Evolutionary conservation across 2,888 invertebrate genomes (phyloP), one percentile per base, ranked within the genome.

Genomic region (Aleiodes testaceus): DNA sequence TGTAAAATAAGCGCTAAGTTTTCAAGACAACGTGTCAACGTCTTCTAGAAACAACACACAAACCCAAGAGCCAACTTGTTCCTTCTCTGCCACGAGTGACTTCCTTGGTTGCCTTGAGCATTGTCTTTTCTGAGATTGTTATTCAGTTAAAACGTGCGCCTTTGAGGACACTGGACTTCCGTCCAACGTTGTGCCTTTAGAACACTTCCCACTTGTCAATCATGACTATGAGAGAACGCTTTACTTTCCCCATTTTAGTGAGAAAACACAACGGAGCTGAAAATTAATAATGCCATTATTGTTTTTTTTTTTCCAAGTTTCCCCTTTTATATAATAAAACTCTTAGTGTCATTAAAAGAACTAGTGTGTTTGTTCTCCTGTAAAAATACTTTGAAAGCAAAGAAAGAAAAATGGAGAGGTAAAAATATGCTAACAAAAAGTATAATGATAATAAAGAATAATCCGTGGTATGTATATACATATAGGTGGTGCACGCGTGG

Each of bases 1-100:
- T 87, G 87, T 87, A 87, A 87, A 87, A 87, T 87, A 87, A 87
- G 86, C 86, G 85, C 87, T 87, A 87, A 87, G 87, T 87, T 87
- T 72, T 70, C 67, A 64, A 67, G 71, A 66, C 49, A 86, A 85
- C 83, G 82, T 59, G 59, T 63, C 63, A 63, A 63, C 63, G 63
- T 63, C 63, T 63, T 9, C 5, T n/a, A n/a, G 45, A 63, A 86
- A 87, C 87, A 87, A 87, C 87, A 83, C 80, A 69, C 70, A 42
- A 20, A 26, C 4, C 26, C 26, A 26, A 26, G 26, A 64, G 69
- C 69, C 45, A 52, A 45, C 71, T 64, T 63, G 20, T 45, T 63
- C 20, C 20, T 44, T 22, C 44, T 18, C 18, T 20, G n/a, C n/a
- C 36, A 9, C 36, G 22, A 22, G 14, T 63, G 20, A 63, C 63